phyloP scores from a whole-genome alignment of 1,140 invertebrate genomes.

The Rhynchophorus ferrugineus region DNA sequence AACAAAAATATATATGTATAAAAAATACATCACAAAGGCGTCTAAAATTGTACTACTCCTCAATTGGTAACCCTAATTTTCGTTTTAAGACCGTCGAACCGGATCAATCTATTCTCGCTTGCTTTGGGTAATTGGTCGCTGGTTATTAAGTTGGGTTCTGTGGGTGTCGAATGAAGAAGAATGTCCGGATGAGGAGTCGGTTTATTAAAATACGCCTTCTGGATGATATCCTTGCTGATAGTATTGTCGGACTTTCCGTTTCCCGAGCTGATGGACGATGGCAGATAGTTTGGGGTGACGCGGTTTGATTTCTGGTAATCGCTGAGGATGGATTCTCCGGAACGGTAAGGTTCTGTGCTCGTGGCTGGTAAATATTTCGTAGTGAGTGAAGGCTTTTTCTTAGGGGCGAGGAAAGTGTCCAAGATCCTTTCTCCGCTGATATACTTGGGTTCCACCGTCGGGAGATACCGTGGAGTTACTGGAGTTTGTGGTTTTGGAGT shows the following conservation, averaged over 20 bases:
- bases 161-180: slow-evolving; percentile 13
- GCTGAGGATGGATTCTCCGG: slow-evolving; percentile 14
- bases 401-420: slow-evolving; percentile 6
- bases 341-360: slow-evolving; percentile 2
- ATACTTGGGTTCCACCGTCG: slow-evolving; percentile 4
- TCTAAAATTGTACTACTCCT: too few species aligned
- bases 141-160: too few species aligned
- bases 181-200: slow-evolving; percentile 21
- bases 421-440: slow-evolving; percentile 11
- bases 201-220: slow-evolving; percentile 16
- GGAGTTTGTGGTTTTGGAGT: slow-evolving; percentile 1
- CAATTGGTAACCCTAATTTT: too few species aligned
- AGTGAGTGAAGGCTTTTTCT: neutral
- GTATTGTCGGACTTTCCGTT: slow-evolving; percentile 7
- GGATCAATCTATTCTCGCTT: neutral
- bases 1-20: too few species aligned
- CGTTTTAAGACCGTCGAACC: neutral
- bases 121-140: too few species aligned
- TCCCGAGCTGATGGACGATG: neutral
- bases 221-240: slow-evolving; percentile 7
- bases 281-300: slow-evolving; percentile 12
- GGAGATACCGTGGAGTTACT: slow-evolving; percentile 12
- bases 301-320: slow-evolving; percentile 7
- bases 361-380: slow-evolving; percentile 12
- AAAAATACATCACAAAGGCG: too few species aligned